Evolutionary conservation across 2,113 vertebrate genomes (phyloP).

Genomic region (Psittacula cyanocephala): DNA sequence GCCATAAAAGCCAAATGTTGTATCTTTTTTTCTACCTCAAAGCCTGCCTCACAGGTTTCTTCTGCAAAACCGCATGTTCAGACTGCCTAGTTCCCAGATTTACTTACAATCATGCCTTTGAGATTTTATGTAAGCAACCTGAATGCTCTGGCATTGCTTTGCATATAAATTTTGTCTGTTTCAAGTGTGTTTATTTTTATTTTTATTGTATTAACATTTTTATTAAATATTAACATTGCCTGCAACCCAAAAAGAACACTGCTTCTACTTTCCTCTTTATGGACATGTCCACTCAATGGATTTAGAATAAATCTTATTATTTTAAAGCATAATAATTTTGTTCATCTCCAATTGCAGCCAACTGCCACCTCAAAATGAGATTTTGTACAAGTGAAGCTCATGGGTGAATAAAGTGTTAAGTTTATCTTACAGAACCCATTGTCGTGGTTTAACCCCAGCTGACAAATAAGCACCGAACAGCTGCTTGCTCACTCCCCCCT

Average conservation of each 20-base stretch:
- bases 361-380: background rate
- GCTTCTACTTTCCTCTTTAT: background rate
- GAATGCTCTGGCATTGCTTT: background rate
- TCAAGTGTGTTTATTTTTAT: background rate
- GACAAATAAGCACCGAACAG: background rate
- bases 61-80: background rate
- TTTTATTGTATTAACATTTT: background rate
- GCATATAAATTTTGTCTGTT: background rate
- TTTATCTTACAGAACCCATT: background rate
- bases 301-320: background rate
- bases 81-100: background rate
- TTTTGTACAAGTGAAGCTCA: background rate
- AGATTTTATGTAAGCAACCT: background rate
- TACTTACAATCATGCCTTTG: background rate
- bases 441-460: background rate
- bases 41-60: background rate
- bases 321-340: background rate
- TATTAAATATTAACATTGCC: background rate
- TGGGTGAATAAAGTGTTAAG: background rate
- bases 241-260: background rate
- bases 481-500: background rate
- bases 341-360: background rate
- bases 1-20: background rate
- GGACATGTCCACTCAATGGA: background rate
- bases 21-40: background rate